Conservation (phyloP, 2,888 invertebrate genomes). For the Ctenicera cuprea region DNA sequence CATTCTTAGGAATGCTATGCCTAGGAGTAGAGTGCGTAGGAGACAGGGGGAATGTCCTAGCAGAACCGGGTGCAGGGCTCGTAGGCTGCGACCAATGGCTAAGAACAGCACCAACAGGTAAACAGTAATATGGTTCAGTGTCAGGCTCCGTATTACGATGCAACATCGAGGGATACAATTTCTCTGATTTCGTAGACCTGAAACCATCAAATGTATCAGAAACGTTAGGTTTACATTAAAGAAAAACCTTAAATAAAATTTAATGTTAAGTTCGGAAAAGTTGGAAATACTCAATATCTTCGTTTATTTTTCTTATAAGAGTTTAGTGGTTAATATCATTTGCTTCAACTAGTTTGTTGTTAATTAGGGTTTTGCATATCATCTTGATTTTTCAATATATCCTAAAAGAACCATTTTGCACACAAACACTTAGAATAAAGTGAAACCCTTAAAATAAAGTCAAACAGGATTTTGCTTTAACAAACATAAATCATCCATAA, state of each 20-base stretch:
- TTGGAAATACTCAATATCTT: neutral
- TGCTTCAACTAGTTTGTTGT: no score
- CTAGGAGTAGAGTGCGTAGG: slow-evolving; percentile 79
- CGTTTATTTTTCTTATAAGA: no score
- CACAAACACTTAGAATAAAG: no score
- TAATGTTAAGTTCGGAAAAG: slow-evolving; percentile 12
- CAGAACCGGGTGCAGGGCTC: slow-evolving; percentile 80
- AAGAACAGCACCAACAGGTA: slow-evolving; percentile 80
- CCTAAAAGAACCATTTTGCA: no score
- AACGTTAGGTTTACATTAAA: neutral
- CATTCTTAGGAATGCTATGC: slow-evolving; percentile 78
- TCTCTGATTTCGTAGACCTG: slow-evolving; percentile 97
- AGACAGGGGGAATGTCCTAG: slow-evolving; percentile 74
- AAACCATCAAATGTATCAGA: slow-evolving; percentile 56
- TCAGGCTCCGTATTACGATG: slow-evolving; percentile 88
- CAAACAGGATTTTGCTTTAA: no score
- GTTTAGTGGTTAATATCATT: no score
- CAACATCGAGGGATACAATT: slow-evolving; percentile 94
- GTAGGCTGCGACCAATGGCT: slow-evolving; percentile 84
- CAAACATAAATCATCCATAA: no score
- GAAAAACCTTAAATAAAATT: slow-evolving; percentile 35
- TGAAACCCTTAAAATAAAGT: no score
- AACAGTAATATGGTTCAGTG: slow-evolving; percentile 90
- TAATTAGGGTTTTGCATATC: no score
- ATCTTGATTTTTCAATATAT: no score